These are phyloP conservation scores for Machaerirhynchus nigripectus DNA, from an alignment of 2,113 vertebrate genomes.

Conservation along the genomic window DNA sequence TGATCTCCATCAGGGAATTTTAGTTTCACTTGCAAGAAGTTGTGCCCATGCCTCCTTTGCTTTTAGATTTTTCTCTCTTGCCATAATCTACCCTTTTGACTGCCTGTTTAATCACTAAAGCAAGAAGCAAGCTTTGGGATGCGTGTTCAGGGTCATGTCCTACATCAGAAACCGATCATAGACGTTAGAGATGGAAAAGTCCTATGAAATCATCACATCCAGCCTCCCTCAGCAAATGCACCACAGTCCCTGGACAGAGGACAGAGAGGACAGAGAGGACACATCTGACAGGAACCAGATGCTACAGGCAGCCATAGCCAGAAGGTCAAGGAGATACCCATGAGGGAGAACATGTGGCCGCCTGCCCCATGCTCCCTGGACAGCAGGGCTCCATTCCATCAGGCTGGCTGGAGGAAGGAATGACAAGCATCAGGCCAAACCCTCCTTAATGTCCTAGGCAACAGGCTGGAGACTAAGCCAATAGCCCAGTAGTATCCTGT, in stretches of 20 bases:
- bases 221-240: neutral
- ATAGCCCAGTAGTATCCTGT: neutral
- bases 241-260: neutral
- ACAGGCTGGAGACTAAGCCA: slow-evolving; percentile 1
- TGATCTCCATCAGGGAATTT: neutral
- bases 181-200: neutral
- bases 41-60: neutral
- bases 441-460: neutral
- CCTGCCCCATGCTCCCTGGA: neutral
- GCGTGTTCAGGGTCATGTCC: neutral
- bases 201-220: neutral
- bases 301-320: neutral
- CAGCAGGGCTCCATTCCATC: neutral
- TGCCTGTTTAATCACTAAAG: slow-evolving; percentile 3
- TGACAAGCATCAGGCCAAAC: neutral
- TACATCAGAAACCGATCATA: neutral
- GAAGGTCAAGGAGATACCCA: neutral
- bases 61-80: neutral
- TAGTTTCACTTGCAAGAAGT: neutral
- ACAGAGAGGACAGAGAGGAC: neutral
- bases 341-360: neutral
- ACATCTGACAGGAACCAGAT: slow-evolving; percentile 4
- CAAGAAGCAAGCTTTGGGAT: neutral
- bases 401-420: neutral
- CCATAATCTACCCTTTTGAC: slow-evolving; percentile 8